Evolutionary conservation across 2,113 vertebrate genomes (phyloP).

Genomic region (Vireo altiloquus): DNA sequence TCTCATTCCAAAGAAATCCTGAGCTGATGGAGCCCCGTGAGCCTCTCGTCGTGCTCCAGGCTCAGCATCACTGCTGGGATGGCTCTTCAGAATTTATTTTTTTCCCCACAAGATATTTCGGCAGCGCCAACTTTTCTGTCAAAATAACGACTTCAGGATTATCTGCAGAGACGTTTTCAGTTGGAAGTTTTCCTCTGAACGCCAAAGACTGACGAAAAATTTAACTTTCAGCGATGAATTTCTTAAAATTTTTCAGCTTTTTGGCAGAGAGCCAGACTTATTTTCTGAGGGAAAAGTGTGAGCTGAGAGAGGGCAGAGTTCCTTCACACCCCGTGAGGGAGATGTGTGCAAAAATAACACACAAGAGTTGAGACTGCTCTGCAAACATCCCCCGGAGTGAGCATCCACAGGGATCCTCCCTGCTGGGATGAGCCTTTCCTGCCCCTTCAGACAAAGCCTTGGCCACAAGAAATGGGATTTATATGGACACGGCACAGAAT

Average conservation of each 20-base stretch:
- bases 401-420: background rate
- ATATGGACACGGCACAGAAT: background rate
- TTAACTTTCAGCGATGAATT: background rate
- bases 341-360: background rate
- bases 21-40: rapidly evolving
- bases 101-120: background rate
- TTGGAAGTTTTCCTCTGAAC: background rate
- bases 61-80: background rate
- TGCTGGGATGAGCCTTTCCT: background rate
- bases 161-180: background rate
- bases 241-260: background rate
- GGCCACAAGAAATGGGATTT: background rate
- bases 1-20: background rate
- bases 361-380: background rate
- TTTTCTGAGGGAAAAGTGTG: background rate
- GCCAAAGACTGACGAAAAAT: background rate
- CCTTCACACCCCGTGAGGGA: background rate
- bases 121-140: background rate
- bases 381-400: background rate
- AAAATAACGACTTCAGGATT: background rate
- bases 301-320: background rate
- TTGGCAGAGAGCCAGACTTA: background rate
- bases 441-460: background rate
- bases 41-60: background rate
- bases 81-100: background rate